Percentiles rank a stretch among this genome's conserved stretches.
Evolutionary conservation across 2,888 invertebrate genomes (phyloP).

Genomic region (Aleiodes testaceus): DNA sequence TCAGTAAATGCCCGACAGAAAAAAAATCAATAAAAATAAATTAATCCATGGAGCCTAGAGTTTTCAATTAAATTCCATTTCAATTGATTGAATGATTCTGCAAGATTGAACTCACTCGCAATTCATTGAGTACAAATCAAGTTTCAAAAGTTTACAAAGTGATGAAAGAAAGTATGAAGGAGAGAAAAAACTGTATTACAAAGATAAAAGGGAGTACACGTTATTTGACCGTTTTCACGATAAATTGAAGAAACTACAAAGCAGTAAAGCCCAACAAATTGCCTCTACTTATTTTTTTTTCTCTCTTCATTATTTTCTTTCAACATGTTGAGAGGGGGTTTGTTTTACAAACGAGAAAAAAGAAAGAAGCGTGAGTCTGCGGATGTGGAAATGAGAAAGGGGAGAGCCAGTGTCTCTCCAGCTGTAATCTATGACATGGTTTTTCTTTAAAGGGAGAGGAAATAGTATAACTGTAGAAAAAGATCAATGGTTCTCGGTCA

Average conservation of each 20-base stretch:
- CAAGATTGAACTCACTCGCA: not conserved
- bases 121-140: slow-evolving; percentile 24
- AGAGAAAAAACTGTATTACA: not conserved
- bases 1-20: no score
- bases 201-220: slow-evolving; percentile 26
- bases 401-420: slow-evolving; percentile 19
- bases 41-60: no score
- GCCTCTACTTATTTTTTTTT: slow-evolving; percentile 41
- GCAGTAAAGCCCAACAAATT: slow-evolving; percentile 47
- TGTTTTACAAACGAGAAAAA: not conserved
- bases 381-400: not conserved
- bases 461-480: slow-evolving; percentile 5
- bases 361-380: not conserved
- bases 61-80: no score
- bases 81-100: slow-evolving; percentile 1
- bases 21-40: no score
- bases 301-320: not conserved
- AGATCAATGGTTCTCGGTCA: slow-evolving; percentile 25
- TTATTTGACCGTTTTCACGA: slow-evolving; percentile 35
- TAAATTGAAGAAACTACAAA: slow-evolving; percentile 45
- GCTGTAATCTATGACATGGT: slow-evolving; percentile 4
- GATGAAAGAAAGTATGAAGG: not conserved
- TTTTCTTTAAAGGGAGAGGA: not conserved
- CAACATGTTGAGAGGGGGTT: no score
- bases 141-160: not conserved